Conservation (phyloP, 2,113 vertebrate genomes). For the Notothenia rossii region DNA sequence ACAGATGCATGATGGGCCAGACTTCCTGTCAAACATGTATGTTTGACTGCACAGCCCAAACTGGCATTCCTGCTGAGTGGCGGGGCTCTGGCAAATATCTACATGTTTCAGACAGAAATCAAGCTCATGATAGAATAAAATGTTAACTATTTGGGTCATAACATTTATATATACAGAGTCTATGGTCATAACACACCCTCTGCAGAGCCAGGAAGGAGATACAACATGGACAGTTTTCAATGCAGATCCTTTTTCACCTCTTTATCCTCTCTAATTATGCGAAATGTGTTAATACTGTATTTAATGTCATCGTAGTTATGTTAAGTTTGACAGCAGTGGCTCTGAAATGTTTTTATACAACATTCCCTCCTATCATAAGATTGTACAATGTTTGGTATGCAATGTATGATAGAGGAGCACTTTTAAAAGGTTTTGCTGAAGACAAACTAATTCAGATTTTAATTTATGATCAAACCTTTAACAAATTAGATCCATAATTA, state of each 20-base stretch:
- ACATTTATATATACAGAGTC: too few species aligned
- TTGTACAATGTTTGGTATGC: background rate
- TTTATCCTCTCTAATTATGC: background rate
- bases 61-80: conserved; percentile 36
- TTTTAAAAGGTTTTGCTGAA: background rate
- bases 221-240: conserved; percentile 1
- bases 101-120: conserved; percentile 39
- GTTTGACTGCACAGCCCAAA: conserved; percentile 31
- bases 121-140: conserved; percentile 38
- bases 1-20: conserved; percentile 38
- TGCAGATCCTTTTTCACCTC: background rate
- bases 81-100: conserved; percentile 36
- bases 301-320: background rate
- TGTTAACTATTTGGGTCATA: conserved; percentile 60
- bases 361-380: background rate
- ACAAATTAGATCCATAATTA: background rate
- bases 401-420: background rate
- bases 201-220: conserved; percentile 10
- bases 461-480: background rate
- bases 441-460: background rate
- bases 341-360: background rate
- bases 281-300: background rate
- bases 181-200: conserved; percentile 29
- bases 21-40: conserved; percentile 58
- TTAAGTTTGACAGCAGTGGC: background rate